Percentiles rank a stretch among this genome's conserved stretches.
Conservation (phyloP, 2,797 vertebrate species). For the Paramormyrops hopkinsi region DNA sequence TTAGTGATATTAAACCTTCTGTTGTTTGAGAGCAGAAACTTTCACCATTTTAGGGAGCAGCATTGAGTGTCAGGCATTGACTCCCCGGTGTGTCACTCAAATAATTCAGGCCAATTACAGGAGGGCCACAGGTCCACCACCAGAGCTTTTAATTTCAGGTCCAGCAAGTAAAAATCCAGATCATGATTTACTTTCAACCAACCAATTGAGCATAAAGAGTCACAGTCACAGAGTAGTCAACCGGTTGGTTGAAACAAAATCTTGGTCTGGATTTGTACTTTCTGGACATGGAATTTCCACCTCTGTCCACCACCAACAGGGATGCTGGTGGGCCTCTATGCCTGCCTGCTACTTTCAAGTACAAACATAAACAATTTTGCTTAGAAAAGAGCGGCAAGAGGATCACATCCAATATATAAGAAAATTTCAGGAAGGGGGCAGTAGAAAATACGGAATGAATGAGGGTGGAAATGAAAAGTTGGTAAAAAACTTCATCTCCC, state of each 20-base stretch:
- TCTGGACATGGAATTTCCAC: too few relatives aligned
- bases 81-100: background rate
- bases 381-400: background rate
- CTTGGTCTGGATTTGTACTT: too few relatives aligned
- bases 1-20: background rate
- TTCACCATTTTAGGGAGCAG: background rate
- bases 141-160: too few relatives aligned
- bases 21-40: background rate
- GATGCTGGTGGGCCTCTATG: background rate
- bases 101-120: background rate
- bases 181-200: too few relatives aligned
- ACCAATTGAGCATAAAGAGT: too few relatives aligned
- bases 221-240: too few relatives aligned
- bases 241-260: too few relatives aligned
- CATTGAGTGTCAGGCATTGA: background rate
- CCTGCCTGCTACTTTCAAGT: background rate
- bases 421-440: background rate
- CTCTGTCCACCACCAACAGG: background rate
- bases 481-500: background rate
- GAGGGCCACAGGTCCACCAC: background rate
- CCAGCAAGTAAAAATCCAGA: too few relatives aligned
- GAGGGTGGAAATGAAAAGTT: background rate
- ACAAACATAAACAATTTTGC: background rate
- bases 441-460: background rate
- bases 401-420: background rate